Conservation (phyloP, 2,113 vertebrate genomes). For the Catharus bicknelli region DNA sequence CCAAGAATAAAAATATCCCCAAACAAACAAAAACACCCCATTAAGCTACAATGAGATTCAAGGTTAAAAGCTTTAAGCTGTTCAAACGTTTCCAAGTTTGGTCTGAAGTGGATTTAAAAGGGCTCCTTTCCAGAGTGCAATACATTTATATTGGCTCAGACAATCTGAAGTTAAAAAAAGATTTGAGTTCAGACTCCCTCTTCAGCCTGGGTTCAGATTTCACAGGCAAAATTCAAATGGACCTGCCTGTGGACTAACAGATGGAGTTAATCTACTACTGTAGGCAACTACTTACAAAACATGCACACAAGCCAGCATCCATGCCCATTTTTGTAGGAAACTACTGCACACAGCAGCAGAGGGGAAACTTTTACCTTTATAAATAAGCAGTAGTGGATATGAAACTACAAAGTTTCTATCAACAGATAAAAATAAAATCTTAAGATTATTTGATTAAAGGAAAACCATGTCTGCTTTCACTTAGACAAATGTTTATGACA, state of each 20-base stretch:
- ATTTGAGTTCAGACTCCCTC: not conserved
- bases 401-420: not conserved
- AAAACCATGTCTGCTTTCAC: not conserved
- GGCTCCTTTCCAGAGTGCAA: not conserved
- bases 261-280: constrained; percentile 45
- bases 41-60: not conserved
- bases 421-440: not conserved
- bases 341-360: not conserved
- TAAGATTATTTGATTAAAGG: not conserved
- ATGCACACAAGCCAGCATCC: not conserved
- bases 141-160: constrained; percentile 14
- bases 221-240: constrained; percentile 43
- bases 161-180: constrained; percentile 31
- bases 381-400: not conserved
- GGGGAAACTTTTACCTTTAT: not conserved
- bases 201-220: constrained; percentile 35
- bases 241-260: constrained; percentile 8
- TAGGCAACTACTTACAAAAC: not conserved
- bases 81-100: constrained; percentile 22
- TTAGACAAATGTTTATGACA: not conserved
- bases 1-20: not conserved
- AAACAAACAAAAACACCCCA: not conserved
- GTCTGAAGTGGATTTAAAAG: constrained; percentile 21
- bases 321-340: not conserved
- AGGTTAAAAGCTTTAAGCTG: constrained; percentile 5